phyloP scores from a whole-genome alignment of 2,888 invertebrate genomes.

The Drosophila siamana region DNA sequence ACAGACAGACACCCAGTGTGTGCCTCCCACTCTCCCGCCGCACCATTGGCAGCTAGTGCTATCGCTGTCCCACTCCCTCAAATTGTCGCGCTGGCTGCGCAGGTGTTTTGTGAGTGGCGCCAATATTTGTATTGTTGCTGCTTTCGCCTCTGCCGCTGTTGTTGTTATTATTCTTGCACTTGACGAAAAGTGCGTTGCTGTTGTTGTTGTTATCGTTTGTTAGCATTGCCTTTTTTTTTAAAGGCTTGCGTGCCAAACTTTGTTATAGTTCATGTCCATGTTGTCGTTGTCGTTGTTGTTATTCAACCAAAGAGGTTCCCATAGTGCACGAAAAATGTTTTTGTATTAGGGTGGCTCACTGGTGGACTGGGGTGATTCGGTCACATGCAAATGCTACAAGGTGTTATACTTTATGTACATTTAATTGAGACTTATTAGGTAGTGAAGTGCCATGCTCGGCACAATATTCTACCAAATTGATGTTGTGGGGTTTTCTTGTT shows the following conservation, averaged over 20 bases:
- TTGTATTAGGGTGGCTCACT: slow-evolving; percentile 38
- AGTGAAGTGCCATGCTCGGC: slow-evolving; percentile 49
- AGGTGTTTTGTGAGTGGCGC: slow-evolving; percentile 65
- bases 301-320: slow-evolving; percentile 33
- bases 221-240: slow-evolving; percentile 46
- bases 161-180: slow-evolving; percentile 46
- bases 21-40: neutral
- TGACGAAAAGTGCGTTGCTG: slow-evolving; percentile 48
- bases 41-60: neutral
- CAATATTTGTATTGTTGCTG: slow-evolving; percentile 47
- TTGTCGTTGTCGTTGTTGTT: slow-evolving; percentile 22
- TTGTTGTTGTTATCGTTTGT: slow-evolving; percentile 32
- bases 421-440: slow-evolving; percentile 78
- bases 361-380: slow-evolving; percentile 14
- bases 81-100: slow-evolving; percentile 33
- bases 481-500: slow-evolving; percentile 34
- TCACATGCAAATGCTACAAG: slow-evolving; percentile 73
- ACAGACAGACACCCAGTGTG: slow-evolving; percentile 49
- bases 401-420: slow-evolving; percentile 78
- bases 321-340: slow-evolving; percentile 34
- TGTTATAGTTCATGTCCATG: slow-evolving; percentile 37
- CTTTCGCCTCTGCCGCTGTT: slow-evolving; percentile 24
- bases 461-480: slow-evolving; percentile 41
- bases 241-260: slow-evolving; percentile 70
- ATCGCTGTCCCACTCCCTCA: neutral